A percentile compares a stretch with the other conserved stretches of the same genome.
Evolutionary conservation across 1,140 invertebrate genomes (phyloP).

Genomic region (Solen grandis): DNA sequence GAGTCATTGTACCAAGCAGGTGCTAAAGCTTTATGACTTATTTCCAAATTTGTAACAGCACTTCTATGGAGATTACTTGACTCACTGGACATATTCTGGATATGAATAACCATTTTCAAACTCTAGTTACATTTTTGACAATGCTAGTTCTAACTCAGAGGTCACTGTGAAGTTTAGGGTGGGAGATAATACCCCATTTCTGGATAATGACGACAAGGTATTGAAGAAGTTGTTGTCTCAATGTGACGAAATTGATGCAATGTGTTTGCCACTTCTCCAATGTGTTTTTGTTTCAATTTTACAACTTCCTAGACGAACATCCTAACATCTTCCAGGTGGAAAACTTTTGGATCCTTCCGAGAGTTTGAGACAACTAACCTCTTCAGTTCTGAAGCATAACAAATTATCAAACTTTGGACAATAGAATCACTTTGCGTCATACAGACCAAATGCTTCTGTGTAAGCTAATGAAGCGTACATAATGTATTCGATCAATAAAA

Average conservation of each 20-base stretch:
- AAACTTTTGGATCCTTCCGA: constrained; percentile 15
- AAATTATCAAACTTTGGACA: constrained; percentile 43
- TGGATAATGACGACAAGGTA: background rate
- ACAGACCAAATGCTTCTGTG: constrained; percentile 25
- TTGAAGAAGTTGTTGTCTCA: background rate
- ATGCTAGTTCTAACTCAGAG: background rate
- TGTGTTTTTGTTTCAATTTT: background rate
- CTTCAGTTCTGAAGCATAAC: constrained; percentile 26
- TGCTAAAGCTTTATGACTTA: constrained; percentile 47
- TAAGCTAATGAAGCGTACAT: constrained; percentile 40
- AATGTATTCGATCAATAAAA: too few relatives aligned
- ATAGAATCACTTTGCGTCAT: constrained; percentile 13
- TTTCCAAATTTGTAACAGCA: constrained; percentile 40
- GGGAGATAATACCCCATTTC: constrained; percentile 7
- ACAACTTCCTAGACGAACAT: background rate
- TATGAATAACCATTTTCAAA: constrained; percentile 14
- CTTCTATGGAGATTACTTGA: constrained; percentile 56
- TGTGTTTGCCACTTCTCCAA: constrained; percentile 2
- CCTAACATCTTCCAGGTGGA: background rate
- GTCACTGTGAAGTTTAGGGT: background rate
- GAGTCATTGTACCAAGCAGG: constrained; percentile 27
- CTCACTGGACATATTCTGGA: constrained; percentile 44
- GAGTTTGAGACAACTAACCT: constrained; percentile 29
- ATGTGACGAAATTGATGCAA: constrained; percentile 19
- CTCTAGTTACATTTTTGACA: constrained; percentile 11